Evolutionary conservation across 2,888 invertebrate genomes (phyloP).

Genomic region (Vannuccia rotundouncinata): DNA sequence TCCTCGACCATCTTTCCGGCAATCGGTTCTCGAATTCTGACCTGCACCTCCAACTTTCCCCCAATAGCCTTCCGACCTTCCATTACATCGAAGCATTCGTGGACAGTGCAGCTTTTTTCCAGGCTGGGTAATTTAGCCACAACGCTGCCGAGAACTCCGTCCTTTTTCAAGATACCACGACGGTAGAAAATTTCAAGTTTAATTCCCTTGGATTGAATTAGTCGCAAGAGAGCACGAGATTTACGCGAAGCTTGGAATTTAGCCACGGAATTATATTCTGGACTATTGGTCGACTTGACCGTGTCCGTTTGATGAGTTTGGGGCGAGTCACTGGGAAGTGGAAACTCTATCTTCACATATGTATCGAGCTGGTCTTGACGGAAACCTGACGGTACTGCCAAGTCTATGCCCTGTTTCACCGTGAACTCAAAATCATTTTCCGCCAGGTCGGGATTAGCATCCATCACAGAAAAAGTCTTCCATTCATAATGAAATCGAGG

Average conservation of each 20-base stretch:
- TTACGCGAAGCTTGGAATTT: conserved; percentile 72
- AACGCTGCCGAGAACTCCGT: conserved; percentile 73
- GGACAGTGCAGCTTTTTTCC: conserved; percentile 77
- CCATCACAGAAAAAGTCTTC: conserved; percentile 74
- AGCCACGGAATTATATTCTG: conserved; percentile 55
- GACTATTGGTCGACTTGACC: conserved; percentile 77
- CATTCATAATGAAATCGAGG: conserved; percentile 89
- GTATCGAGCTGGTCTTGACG: conserved; percentile 83
- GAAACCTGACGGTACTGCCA: conserved; percentile 61
- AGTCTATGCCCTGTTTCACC: conserved; percentile 74
- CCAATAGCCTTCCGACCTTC: conserved; percentile 73
- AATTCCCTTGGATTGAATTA: conserved; percentile 78
- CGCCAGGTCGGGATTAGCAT: conserved; percentile 68
- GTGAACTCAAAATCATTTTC: conserved; percentile 82
- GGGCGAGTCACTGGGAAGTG: conserved; percentile 51
- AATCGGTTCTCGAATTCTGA: conserved; percentile 74
- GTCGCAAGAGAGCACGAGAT: conserved; percentile 71
- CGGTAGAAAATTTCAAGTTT: conserved; percentile 85
- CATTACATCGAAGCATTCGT: conserved; percentile 73
- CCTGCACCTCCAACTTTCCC: conserved; percentile 79
- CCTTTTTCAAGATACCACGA: conserved; percentile 86
- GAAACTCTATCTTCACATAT: conserved; percentile 58
- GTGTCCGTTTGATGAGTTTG: conserved; percentile 69
- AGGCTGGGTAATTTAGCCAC: conserved; percentile 78
- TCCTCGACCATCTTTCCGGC: conserved; percentile 68